Evolutionary conservation across 2,113 vertebrate genomes (phyloP), one percentile per base, ranked within the genome.

Genomic region (Rynchops niger): DNA sequence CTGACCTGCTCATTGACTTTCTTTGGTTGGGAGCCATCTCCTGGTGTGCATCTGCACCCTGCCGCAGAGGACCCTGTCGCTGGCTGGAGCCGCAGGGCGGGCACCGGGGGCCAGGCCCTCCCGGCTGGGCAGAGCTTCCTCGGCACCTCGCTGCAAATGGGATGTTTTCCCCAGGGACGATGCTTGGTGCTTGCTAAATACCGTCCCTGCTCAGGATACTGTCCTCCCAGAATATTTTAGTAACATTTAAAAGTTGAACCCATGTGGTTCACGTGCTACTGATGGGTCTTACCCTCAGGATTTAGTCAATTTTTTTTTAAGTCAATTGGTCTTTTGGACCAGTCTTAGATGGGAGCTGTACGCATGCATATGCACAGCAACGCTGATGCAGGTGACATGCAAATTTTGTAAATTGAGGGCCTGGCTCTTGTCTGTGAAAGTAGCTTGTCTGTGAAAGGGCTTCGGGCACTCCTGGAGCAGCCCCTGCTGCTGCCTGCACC

Each of bases 101-200:
- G 1, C 0, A 1, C 34, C 17, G 59, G 43, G 34, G 45, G 36
- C 49, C 58, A 27, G 67, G 55, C 70, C 27, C 34, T 20, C 71
- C 43, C 12, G 1, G 3, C 36, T 56, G n/a, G 42, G 42, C n/a
- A 23, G 34, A 29, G 21, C 19, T 23, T 45, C 8, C 2, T 21
- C 1, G 2, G 34, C 27, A 9, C 30, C 11, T 3, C 1, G 0
- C 34, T 56, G 59, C 49, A 38, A 3, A 6, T 15, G 40, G 45
- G 43, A 29, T 66, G 50, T 36, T 73, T 61, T 62, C 14, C 45
- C 38, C 36, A 30, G 32, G 36, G 30, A 15, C 26, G 5, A 0
- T 23, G 50, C 65, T 19, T 19, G 26, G 11, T 2, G 8, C 38
- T 40, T 65, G 55, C 67, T 34, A 11, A 52, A 29, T 19, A 5